Evolutionary conservation across 2,113 vertebrate species (phyloP).

Genomic region (Notothenia coriiceps): DNA sequence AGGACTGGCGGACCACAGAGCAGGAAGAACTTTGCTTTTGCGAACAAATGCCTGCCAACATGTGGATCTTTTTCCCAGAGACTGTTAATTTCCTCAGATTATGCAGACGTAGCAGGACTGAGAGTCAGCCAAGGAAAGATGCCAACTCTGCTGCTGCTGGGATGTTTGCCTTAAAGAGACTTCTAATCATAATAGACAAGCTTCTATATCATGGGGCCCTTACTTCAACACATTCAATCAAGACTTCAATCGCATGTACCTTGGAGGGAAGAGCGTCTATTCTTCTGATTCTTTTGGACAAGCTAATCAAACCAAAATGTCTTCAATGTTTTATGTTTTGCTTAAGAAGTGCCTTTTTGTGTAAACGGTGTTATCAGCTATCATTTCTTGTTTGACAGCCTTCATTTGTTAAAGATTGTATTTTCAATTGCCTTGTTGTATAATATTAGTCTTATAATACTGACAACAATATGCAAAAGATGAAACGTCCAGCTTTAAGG

Average conservation of each 20-base stretch:
- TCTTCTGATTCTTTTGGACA: conserved; percentile 31
- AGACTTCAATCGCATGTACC: conserved; percentile 28
- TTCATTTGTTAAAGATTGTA: conserved; percentile 67
- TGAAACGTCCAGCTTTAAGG: conserved; percentile 39
- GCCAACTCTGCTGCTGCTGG: conserved; percentile 52
- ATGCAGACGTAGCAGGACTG: conserved; percentile 58
- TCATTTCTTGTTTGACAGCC: conserved; percentile 58
- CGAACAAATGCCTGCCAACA: conserved; percentile 54
- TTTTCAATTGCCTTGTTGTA: conserved; percentile 63
- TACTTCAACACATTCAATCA: conserved; percentile 31
- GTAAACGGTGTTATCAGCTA: conserved; percentile 84
- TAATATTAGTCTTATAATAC: conserved; percentile 69
- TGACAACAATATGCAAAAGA: conserved; percentile 63
- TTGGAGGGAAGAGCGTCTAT: conserved; percentile 21
- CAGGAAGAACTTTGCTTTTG: conserved; percentile 39
- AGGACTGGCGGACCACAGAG: conserved; percentile 10
- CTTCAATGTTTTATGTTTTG: conserved; percentile 49
- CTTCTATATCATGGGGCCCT: conserved; percentile 20
- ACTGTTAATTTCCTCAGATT: conserved; percentile 54
- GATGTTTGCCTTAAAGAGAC: conserved; percentile 46
- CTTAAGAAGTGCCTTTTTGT: conserved; percentile 79
- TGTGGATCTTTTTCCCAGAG: conserved; percentile 50
- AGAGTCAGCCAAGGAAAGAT: conserved; percentile 37
- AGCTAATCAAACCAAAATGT: conserved; percentile 73
- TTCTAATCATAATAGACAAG: conserved; percentile 21